Base-by-base conservation (phyloP, 2,797 vertebrate genomes). In the Leucoraja ocellata region DNA sequence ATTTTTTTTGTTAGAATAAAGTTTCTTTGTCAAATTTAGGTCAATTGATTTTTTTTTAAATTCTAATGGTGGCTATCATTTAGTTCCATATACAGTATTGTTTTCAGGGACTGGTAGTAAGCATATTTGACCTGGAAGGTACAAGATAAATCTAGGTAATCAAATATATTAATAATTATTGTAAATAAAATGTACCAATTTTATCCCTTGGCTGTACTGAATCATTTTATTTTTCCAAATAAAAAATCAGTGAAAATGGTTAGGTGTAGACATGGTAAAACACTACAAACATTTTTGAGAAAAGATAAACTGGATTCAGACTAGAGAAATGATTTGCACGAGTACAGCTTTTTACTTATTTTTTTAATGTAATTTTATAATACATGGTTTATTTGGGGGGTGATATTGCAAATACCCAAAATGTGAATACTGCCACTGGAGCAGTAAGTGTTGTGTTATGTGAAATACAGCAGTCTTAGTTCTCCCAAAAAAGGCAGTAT, bases 261-360 rank as follows among this genome's bases (percentile, higher is more conserved):
- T 46, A 74, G 68, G 28, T 92, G 1, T 54, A 74, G 21, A 76
- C 39, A 46, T 74, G 90, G 68, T 25, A 58, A 76, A 92, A 6
- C 90, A 92, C 90, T 92, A 92, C 90, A 88, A 36, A 63, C 78
- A 86, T 92, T 74, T 84, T 16, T 92, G 16, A 14, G 9, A 91
- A 90, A 36, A 68, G 21, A 91, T 71, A 54, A 76, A 92, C 25
- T 39, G 25, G 71, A 71, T 46, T 14, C 68, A n/a, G 13, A 63
- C 28, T 65, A 68, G 2, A n/a, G n/a, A 36, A 36, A 21, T 36
- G 13, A 92, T 91, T 91, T 76, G 73, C 90, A 92, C 90, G 54
- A 76, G 36, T 92, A 25, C 5, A 74, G 90, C 39, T 92, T 54
- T 54, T 54, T 76, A 46, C 39, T 18, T 76, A 76, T 74, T 74